Base-by-base conservation (phyloP, 1,140 invertebrate species). In the Euwallacea similis region DNA sequence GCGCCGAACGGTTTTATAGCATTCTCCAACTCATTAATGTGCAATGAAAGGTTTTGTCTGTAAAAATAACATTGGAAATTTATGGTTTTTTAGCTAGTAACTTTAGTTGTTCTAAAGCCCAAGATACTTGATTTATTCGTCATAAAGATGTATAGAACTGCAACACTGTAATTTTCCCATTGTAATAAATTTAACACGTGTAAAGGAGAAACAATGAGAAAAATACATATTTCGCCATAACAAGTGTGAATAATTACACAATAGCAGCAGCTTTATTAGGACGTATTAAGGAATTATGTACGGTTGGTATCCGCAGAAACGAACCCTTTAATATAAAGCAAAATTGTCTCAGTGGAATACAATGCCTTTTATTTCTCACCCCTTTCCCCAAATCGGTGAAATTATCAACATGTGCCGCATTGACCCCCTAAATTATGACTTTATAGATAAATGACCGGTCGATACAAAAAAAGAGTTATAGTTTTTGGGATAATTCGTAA, bases 381-480 rank as follows among this genome's bases (percentile, higher is more conserved):
- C 73, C 74, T 78, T 78, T 73, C 69, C 76, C 73, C 43, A 73
- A 79, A 76, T 76, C 72, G 69, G 71, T 74, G 58, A 78, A 79
- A 79, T 77, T 79, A 72, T 15, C 74, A 60, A 72, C 77, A 78
- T 78, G 74, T 79, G 76, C 74, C 70, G 54, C 66, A 46, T 71
- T 77, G 58, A 62, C 66, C 21, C 21, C 64, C 56, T 74, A 66
- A 78, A 75, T 78, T 78, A 78, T 76, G 67, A 75, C 76, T 72
- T 78, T 58, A 72, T 63, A 73, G 76, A 76, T 75, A 73, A 75
- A 63, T 56, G 61, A 56, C 66, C 47, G 67, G 55, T 60, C 61
- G 8, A 54, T 8, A 50, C 58, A 68, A 68, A 56, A 42, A 67
- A 62, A 62, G 67, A 69, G 67, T 69, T 71, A 15, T 65, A 42